phyloP scores from a whole-genome alignment of 2,888 invertebrate genomes.

The Lamellibrachia satsuma region DNA sequence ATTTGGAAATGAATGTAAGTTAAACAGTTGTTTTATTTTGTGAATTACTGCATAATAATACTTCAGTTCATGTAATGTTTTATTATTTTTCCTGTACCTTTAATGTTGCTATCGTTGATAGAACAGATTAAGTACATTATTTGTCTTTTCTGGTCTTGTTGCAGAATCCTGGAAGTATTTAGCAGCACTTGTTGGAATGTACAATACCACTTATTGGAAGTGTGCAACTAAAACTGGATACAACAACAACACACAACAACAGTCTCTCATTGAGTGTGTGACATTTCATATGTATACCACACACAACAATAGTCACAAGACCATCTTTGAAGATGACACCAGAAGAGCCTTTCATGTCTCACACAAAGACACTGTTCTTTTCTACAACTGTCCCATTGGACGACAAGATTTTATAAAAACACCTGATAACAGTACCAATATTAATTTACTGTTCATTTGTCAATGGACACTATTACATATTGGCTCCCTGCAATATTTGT shows the following conservation, averaged over 20 bases:
- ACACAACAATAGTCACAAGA: not conserved
- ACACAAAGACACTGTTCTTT: not conserved
- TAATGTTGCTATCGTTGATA: not conserved
- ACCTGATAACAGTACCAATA: not conserved
- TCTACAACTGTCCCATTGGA: not conserved
- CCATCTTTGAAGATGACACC: not conserved
- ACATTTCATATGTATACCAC: not conserved
- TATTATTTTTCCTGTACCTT: too few species aligned
- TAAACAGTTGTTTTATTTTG: too few species aligned
- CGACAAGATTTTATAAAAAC: not conserved
- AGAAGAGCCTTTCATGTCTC: not conserved
- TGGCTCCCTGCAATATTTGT: not conserved
- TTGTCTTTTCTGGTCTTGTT: not conserved
- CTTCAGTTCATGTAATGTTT: too few species aligned
- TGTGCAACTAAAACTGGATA: not conserved
- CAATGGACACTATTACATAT: not conserved
- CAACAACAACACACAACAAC: too few species aligned
- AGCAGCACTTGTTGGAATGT: not conserved
- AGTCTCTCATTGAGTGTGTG: not conserved
- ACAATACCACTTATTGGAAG: not conserved
- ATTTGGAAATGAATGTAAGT: too few species aligned
- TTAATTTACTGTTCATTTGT: not conserved
- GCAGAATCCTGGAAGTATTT: conserved; percentile 9
- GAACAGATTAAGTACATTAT: not conserved
- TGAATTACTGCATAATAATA: too few species aligned